Evolutionary conservation across 2,888 invertebrate genomes (phyloP), one percentile per base, ranked within the genome.

Genomic region (Empis stercorea): DNA sequence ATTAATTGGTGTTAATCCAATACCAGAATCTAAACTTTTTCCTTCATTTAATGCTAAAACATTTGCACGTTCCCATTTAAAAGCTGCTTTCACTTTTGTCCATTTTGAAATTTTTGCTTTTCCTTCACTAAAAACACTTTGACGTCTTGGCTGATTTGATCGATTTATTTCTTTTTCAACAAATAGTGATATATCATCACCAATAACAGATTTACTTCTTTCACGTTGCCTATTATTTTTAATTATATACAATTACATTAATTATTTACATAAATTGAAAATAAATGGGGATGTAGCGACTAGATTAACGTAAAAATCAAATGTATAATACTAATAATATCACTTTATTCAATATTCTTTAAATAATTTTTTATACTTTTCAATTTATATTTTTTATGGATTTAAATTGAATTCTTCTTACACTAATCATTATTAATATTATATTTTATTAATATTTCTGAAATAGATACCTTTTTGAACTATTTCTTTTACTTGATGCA

Each of bases 71-170:
- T 87, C 87, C 87, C 87, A 87, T 57, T 84, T 86, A 58, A 88
- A 85, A 13, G 89, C 89, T 41, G 87, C 87, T 65, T 89, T 91
- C 10, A 91, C 89, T 68, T 82, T 81, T 0, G 87, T 87, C 89
- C 89, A 91, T 61, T 89, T 89, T 0, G 88, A 87, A 0, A 69
- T 67, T 51, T 68, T 68, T 6, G 67, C 62, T 51, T 68, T 68
- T 47, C 60, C 62, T 51, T 68, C 68, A 37, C 61, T 61, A 47
- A 65, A 66, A 10, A 65, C 66, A 56, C 66, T 68, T 52, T 66
- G 68, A 4, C 68, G 63, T 2, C 68, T 45, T 34, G 47, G 49
- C 10, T 48, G 45, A 30, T 44, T 49, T 40, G 48, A 36, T 30
- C 38, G 27, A 42, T 42, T 43, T 43, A 45, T 51, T 36, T 52